phyloP scores from a whole-genome alignment of 2,113 vertebrate species.

The Acanthochromis polyacanthus region DNA sequence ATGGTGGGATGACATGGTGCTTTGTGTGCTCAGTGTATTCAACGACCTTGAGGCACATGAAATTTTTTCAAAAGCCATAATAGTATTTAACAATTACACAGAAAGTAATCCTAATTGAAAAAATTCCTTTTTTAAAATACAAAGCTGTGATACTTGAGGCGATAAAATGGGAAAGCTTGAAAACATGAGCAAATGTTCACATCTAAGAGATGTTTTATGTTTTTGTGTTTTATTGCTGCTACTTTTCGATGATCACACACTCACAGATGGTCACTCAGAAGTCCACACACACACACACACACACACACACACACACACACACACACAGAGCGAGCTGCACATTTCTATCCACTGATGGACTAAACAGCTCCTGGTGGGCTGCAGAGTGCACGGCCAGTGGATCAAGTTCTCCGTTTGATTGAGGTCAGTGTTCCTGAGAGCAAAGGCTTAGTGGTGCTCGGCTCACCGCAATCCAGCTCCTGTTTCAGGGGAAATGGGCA shows the following conservation, averaged over 20 bases:
- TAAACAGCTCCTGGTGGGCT: constrained; percentile 49
- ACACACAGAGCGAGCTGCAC: not conserved
- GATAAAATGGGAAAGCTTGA: not conserved
- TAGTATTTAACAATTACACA: constrained; percentile 14
- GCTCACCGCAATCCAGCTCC: constrained; percentile 70
- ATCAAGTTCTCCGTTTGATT: constrained; percentile 72
- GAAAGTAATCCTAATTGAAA: not conserved
- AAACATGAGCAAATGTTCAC: not conserved
- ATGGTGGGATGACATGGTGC: constrained; percentile 46
- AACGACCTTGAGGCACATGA: constrained; percentile 39
- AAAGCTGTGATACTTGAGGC: not conserved
- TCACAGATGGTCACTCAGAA: not conserved
- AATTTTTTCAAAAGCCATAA: constrained; percentile 24
- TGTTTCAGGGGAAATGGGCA: constrained; percentile 67
- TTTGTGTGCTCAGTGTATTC: constrained; percentile 22
- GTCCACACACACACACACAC: not conserved
- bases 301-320: not conserved
- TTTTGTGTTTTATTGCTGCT: not conserved
- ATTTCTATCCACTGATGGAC: constrained; percentile 26
- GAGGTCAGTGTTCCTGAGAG: constrained; percentile 63
- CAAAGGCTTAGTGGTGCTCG: constrained; percentile 44
- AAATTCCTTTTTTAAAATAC: not conserved
- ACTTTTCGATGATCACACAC: not conserved
- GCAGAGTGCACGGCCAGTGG: constrained; percentile 61
- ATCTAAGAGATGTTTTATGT: not conserved